Evolutionary conservation across 2,113 vertebrate genomes (phyloP).

Genomic region (Planiliza haematocheilus): DNA sequence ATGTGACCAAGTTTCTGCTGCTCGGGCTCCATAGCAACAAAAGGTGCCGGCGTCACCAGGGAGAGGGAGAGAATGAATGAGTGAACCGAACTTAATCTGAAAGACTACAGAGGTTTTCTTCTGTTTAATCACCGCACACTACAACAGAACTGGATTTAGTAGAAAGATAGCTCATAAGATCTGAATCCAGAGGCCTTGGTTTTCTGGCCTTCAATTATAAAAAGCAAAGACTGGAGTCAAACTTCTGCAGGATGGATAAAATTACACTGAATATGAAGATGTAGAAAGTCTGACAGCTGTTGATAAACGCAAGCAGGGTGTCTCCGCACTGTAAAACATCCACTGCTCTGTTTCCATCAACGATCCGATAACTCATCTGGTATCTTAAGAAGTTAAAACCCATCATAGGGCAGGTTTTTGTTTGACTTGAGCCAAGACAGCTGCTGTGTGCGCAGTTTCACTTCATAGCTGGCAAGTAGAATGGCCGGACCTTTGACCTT

Average conservation of each 20-base stretch:
- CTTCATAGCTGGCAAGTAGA: slow-evolving; percentile 25
- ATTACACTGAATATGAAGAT: slow-evolving; percentile 48
- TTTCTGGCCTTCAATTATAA: too few species aligned
- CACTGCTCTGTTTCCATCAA: slow-evolving; percentile 35
- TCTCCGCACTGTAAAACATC: slow-evolving; percentile 23
- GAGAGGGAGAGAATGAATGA: background rate
- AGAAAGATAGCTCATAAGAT: background rate
- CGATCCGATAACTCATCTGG: slow-evolving; percentile 10
- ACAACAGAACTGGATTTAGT: background rate
- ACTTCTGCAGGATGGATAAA: slow-evolving; percentile 18
- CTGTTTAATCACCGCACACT: background rate
- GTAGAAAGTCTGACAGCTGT: slow-evolving; percentile 41
- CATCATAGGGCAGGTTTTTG: slow-evolving; percentile 29
- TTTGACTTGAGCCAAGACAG: slow-evolving; percentile 39
- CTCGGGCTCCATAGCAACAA: slow-evolving; percentile 51
- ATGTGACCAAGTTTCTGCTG: slow-evolving; percentile 25
- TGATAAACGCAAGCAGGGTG: slow-evolving; percentile 10
- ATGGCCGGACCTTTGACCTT: slow-evolving; percentile 19
- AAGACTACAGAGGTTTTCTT: background rate
- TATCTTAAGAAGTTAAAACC: slow-evolving; percentile 45
- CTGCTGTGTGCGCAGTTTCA: slow-evolving; percentile 27
- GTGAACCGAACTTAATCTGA: slow-evolving; percentile 6
- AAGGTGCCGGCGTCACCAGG: slow-evolving; percentile 27
- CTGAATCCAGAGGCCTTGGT: background rate
- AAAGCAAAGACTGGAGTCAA: too few species aligned